Base-by-base conservation (phyloP, 2,888 invertebrate genomes). In the Patella caerulea region DNA sequence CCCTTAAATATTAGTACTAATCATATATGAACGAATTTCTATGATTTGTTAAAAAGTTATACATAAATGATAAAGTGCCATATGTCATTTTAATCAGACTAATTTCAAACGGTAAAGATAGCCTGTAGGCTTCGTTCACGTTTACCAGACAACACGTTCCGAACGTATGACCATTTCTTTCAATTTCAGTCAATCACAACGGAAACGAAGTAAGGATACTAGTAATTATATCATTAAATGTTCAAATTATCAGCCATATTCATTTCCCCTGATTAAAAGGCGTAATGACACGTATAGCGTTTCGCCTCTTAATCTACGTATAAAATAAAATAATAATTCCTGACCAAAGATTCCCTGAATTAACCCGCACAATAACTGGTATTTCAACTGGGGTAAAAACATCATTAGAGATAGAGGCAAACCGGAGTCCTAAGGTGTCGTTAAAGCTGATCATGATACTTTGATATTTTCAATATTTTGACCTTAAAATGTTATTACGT, bases 201-300 rank as follows among this genome's bases (percentile, higher is more conserved):
- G 65, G 65, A 65, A 65, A 65, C 65, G 24, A 65, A 24, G 65
- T 65, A 65, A 65, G 65, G 65, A 65, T 24, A 65, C 17, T 65
- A 65, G 65, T 65, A 19, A 65, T 65, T 65, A 19, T 65, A 24
- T 24, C 65, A 65, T 65, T 65, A 24, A 65, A 24, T 24, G 24
- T 65, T 19, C 19, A 65, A 65, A 65, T 65, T 19, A 65, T 24
- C 19, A 65, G 19, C 24, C 24, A 12, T 65, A 24, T 24, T 65
- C 19, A 65, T 65, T 65, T 65, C 65, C 65, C 11, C 24, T 65
- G 65, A 65, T 65, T 65, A 65, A 65, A 65, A 65, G 65, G 24
- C 65, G 65, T 65, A 65, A 65, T 65, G 65, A 65, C 19, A 65
- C 65, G 65, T 65, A 65, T 65, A 65, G 24, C 19, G 24, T 65